Evolutionary conservation across 2,888 invertebrate genomes (phyloP).

Genomic region (Leptinotarsa haldemani): DNA sequence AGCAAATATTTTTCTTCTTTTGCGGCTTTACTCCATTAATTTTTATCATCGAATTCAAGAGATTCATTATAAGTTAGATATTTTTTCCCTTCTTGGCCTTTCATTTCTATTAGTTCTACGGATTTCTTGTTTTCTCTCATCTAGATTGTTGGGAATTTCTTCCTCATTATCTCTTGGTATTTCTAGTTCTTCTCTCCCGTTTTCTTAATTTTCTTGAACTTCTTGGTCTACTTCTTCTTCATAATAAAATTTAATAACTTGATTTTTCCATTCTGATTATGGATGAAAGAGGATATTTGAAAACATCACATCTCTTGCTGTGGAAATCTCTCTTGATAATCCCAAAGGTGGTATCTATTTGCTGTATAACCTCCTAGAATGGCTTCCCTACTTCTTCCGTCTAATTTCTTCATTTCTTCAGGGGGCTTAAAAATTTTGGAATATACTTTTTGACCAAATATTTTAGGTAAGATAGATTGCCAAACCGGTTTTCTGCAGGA

Average conservation of each 20-base stretch:
- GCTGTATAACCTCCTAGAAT: background rate
- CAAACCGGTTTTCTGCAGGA: background rate
- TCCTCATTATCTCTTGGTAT: background rate
- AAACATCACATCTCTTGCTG: background rate
- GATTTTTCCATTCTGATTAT: background rate
- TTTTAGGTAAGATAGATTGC: constrained; percentile 5
- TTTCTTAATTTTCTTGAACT: background rate
- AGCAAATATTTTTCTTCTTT: background rate
- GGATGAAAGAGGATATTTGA: background rate
- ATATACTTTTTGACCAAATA: background rate
- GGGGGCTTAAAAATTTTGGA: background rate
- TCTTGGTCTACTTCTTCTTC: background rate
- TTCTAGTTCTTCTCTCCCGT: background rate
- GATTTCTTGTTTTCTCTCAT: background rate
- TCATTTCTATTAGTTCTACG: background rate
- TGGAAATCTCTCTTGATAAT: background rate
- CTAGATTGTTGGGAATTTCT: background rate
- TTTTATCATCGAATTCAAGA: background rate
- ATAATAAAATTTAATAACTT: background rate
- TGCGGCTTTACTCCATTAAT: background rate
- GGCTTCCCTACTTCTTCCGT: background rate
- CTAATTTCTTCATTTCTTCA: constrained; percentile 14
- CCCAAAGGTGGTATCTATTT: background rate
- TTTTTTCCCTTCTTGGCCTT: background rate
- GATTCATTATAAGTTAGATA: background rate